phyloP scores from a whole-genome alignment of 2,113 vertebrate genomes.

The Rhinogobius similis region DNA sequence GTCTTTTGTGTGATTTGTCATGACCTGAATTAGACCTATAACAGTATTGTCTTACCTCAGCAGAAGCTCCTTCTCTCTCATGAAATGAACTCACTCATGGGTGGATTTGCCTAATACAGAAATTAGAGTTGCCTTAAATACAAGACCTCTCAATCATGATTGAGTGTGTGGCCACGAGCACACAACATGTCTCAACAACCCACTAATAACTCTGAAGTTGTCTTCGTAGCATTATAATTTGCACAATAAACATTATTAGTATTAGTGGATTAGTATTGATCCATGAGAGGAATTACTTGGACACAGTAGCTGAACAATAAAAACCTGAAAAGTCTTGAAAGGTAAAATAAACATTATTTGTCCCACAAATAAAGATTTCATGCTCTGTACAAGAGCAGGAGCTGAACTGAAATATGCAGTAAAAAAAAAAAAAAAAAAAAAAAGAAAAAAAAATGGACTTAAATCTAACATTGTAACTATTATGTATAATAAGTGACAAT shows the following conservation, averaged over 20 bases:
- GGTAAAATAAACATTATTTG: too few species aligned
- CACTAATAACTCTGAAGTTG: not conserved
- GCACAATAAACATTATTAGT: not conserved
- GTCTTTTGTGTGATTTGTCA: not conserved
- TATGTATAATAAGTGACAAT: too few species aligned
- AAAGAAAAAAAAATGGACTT: too few species aligned
- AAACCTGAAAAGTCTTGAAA: too few species aligned
- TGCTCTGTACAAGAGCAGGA: too few species aligned
- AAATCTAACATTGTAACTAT: too few species aligned
- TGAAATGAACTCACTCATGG: constrained; percentile 17
- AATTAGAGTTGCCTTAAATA: constrained; percentile 2
- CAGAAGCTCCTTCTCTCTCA: constrained; percentile 9
- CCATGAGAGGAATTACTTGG: not conserved
- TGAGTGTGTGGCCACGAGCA: constrained; percentile 7
- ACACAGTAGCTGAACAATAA: not conserved
- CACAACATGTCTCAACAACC: constrained; percentile 6
- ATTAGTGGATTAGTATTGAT: not conserved
- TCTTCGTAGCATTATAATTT: not conserved
- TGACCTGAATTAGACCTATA: constrained; percentile 4
- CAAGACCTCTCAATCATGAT: not conserved
- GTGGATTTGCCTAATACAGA: constrained; percentile 12
- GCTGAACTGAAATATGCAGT: too few species aligned
- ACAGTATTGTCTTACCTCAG: constrained; percentile 11
- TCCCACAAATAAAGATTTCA: too few species aligned
- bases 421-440: too few species aligned